Base-by-base conservation (phyloP, 1,140 invertebrate species). In the Forficula auricularia region DNA sequence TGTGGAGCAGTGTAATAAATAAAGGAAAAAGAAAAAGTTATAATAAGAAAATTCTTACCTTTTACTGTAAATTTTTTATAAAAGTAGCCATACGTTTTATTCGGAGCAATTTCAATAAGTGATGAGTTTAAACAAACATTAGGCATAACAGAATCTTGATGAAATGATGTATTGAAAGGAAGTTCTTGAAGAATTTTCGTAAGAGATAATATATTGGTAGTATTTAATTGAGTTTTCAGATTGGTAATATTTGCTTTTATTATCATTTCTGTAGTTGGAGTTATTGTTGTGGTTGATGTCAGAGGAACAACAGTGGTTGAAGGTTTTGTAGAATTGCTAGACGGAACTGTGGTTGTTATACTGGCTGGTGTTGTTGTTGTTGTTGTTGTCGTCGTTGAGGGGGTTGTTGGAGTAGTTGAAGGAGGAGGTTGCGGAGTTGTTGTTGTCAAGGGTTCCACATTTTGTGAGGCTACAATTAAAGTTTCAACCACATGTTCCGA, bases 81-180 rank as follows among this genome's bases (percentile, higher is more conserved):
- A 27, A 77, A 83, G 54, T 75, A 73, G n/a, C 80, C 80, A 60
- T 79, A 81, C 3, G 68, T 73, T 48, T 78, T 77, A 31, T 71
- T 70, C 2, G 70, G 59, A 57, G 77, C 71, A 34, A 67, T 63
- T 0, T 70, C 64, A 18, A 80, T 62, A 10, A 67, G 57, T 19
- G 68, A 68, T 1, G 67, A 61, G 50, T 73, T 73, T 16, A 72
- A 57, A 52, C 75, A 79, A 46, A 71, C 62, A 43, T 66, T 70
- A 1, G 70, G 64, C 32, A 62, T 59, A 49, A 57, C 50, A 49
- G 57, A 37, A 46, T 50, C 54, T 33, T 46, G 3, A 2, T 14
- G 30, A 27, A 19, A 50, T n/a, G 48, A 18, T 48, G 43, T 34
- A 55, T 41, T 8, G 46, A 46, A 1, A 57, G 34, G 43, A 51